Base-by-base conservation (phyloP, 2,797 vertebrate genomes). In the Microtus californicus region DNA sequence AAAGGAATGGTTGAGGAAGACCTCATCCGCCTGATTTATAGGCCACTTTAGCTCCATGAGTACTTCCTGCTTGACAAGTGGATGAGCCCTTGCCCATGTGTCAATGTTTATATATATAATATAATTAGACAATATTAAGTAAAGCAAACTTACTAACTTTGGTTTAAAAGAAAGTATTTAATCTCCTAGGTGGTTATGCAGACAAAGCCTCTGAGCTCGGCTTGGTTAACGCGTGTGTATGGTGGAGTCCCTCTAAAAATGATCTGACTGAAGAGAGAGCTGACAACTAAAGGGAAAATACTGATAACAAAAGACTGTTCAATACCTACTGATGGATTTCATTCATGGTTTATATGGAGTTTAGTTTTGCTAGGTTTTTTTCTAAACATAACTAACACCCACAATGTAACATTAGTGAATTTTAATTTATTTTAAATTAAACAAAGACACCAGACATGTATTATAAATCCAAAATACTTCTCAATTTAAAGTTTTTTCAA, bases 391-490 rank as follows among this genome's bases (percentile, higher is more conserved):
- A 78, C 73, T 5, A 85, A 89, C 15, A 92, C 31, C 34, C 37
- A 79, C 23, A 54, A 86, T 40, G 6, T 15, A 78, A 82, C 83
- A 94, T 81, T 63, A 89, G 15, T 79, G 8, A 73, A 87, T 78
- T 94, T 80, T 71, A 83, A 83, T n/a, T 89, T 88, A 29, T 71
- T 90, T 92, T 92, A 92, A 94, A 77, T 78, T 40, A 96, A 87
- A 88, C 25, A 6, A 96, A 95, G 10, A 86, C n/a, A 77, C 81
- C 1, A 86, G 27, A 95, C 34, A 91, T 74, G 3, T 34, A 91
- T 51, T 56, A 21, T 93, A 17, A 94, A 91, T 74, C 37, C 23
- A 94, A 96, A 93, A 89, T 54, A 40, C 14, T 71, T 87, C 23
- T 73, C 87, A 45, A 81, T 71, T 80, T 74, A 37, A 90, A 67